Conservation (phyloP, 2,113 vertebrate genomes). For the Columba livia region DNA sequence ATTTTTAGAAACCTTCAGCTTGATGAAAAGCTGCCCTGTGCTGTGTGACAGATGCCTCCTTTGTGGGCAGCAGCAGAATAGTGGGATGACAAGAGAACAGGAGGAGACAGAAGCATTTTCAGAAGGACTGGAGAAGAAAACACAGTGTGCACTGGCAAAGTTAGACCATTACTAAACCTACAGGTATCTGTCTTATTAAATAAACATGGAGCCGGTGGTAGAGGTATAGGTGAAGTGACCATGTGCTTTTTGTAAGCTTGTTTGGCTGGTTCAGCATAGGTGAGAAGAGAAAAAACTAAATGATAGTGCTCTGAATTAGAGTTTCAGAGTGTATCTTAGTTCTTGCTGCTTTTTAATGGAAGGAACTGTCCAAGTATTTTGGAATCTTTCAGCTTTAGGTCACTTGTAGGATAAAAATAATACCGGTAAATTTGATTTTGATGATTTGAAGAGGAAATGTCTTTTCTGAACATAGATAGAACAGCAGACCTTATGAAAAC, state of each 20-base stretch:
- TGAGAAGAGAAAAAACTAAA: neutral
- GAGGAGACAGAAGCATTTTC: neutral
- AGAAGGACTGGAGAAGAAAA: neutral
- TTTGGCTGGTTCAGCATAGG: neutral
- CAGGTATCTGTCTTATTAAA: neutral
- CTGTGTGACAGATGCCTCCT: neutral
- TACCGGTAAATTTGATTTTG: neutral
- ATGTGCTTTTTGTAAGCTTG: neutral
- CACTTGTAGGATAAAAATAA: neutral
- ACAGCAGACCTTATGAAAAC: neutral
- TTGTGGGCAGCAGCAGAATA: neutral
- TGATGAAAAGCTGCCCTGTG: neutral
- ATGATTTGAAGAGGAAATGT: neutral
- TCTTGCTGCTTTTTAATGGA: neutral
- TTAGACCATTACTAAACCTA: fast-evolving
- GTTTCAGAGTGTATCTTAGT: neutral
- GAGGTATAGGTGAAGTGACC: neutral
- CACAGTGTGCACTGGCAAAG: neutral
- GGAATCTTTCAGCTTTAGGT: neutral
- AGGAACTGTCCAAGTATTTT: neutral
- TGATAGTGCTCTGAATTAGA: neutral
- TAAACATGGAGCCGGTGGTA: neutral
- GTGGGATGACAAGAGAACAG: fast-evolving
- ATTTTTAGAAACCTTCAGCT: neutral
- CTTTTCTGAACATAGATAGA: neutral